A percentile compares a stretch with the other conserved stretches of the same genome.
Evolutionary conservation across 2,113 vertebrate genomes (phyloP).

Genomic region (Prunella himalayana): DNA sequence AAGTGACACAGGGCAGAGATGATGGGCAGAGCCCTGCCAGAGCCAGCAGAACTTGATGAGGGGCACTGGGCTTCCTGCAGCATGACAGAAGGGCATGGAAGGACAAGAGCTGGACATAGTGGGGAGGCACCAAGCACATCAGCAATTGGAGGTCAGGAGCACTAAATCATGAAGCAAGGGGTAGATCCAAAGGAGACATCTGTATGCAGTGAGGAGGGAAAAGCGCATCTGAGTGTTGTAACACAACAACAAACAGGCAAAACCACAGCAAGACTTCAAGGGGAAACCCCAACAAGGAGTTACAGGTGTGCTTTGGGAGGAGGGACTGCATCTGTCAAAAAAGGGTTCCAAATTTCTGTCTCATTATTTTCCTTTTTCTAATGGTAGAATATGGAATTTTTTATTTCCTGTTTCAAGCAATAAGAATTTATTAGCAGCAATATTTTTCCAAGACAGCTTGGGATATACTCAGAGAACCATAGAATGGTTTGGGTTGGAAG

Average conservation of each 20-base stretch:
- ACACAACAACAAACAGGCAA: neutral
- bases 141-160: neutral
- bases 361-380: neutral
- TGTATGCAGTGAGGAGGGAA: fast-evolving
- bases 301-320: fast-evolving
- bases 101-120: fast-evolving
- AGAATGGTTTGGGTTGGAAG: neutral
- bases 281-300: no score
- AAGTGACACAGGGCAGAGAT: fast-evolving
- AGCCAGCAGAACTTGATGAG: fast-evolving
- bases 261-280: neutral
- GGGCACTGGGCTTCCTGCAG: neutral
- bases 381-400: neutral
- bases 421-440: neutral
- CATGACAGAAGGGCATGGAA: neutral
- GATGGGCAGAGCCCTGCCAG: neutral
- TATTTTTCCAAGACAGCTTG: neutral
- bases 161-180: neutral
- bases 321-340: neutral
- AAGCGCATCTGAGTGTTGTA: neutral
- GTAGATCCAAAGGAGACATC: neutral
- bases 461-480: neutral
- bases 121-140: neutral
- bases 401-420: neutral
- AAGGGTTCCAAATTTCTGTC: neutral